Evolutionary conservation across 2,888 invertebrate genomes (phyloP).

Genomic region (Patella depressa): DNA sequence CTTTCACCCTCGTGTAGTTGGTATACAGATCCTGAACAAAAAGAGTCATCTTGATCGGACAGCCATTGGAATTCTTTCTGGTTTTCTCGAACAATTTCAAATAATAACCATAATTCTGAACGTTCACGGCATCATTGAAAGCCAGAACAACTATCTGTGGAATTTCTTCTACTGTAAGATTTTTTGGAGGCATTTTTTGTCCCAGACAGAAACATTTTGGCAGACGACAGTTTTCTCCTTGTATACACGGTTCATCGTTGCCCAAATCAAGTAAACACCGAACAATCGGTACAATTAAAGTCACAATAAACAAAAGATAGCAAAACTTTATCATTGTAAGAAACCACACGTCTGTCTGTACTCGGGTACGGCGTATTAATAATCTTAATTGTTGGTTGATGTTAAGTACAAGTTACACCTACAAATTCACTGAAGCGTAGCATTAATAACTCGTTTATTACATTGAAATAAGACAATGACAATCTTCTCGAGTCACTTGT

Average conservation of each 20-base stretch:
- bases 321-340: no score
- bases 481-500: no score
- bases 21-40: conserved; percentile 20
- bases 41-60: conserved; percentile 20
- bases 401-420: no score
- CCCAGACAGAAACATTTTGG: conserved; percentile 28
- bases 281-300: no score
- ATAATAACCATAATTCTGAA: conserved; percentile 17
- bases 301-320: no score
- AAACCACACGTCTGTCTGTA: no score
- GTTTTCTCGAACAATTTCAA: conserved; percentile 18
- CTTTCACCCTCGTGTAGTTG: conserved; percentile 21
- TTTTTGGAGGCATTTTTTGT: conserved; percentile 13
- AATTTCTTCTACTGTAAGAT: conserved; percentile 9
- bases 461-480: no score
- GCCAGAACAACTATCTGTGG: conserved; percentile 31
- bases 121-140: conserved; percentile 28
- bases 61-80: conserved; percentile 19
- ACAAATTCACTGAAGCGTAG: no score
- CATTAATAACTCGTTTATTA: no score
- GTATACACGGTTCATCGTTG: conserved; percentile 5
- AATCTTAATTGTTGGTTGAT: no score
- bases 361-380: no score
- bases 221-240: conserved; percentile 21
- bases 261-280: no score